Evolutionary conservation across 2,888 invertebrate genomes (phyloP), one percentile per base, ranked within the genome.

Genomic region (Gerris lacustris): DNA sequence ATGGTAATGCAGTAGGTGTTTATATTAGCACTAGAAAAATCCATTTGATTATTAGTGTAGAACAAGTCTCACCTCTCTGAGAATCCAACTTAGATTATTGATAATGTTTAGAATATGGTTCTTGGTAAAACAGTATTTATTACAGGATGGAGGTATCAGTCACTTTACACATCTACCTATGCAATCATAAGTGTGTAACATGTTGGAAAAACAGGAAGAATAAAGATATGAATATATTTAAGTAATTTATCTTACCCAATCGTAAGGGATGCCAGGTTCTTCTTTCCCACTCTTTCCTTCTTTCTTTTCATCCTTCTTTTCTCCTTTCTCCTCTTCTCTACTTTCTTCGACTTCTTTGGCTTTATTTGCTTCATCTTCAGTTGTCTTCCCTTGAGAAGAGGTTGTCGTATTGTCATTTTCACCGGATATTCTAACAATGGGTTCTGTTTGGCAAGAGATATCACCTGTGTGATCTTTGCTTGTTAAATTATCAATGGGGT

Each of bases 241-340:
- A 31, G 17, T n/a, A 64, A 18, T 64, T 2, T 18, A n/a, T 79
- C 81, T 80, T 79, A 86, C 86, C 94, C 94, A 94, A 78, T 94
- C 93, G 77, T 93, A 93, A 0, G 92, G 91, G 79, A 93, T 88
- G 75, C 90, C 91, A 77, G 90, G 89, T 75, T 89, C 91, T 79
- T 89, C 89, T 79, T 87, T 88, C 0, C 82, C 80, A 74, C 55
- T 73, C 69, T 73, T 77, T 45, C 73, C 67, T 5, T 84, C 84
- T 63, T 84, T 84, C 2, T 82, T 80, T 63, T 82, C 81, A 68
- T 82, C 79, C 77, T 81, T 82, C 9, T 81, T 76, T 76, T 80
- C 81, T 76, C 17, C 47, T 69, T 72, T 11, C 63, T 63, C 15
- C 5, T 15, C 47, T 43, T 63, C 6, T 43, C 63, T 69, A n/a